A percentile compares a stretch with the other conserved stretches of the same genome.
Evolutionary conservation across 1,140 invertebrate species (phyloP).

Genomic region (Zaprionus kolodkinae): DNA sequence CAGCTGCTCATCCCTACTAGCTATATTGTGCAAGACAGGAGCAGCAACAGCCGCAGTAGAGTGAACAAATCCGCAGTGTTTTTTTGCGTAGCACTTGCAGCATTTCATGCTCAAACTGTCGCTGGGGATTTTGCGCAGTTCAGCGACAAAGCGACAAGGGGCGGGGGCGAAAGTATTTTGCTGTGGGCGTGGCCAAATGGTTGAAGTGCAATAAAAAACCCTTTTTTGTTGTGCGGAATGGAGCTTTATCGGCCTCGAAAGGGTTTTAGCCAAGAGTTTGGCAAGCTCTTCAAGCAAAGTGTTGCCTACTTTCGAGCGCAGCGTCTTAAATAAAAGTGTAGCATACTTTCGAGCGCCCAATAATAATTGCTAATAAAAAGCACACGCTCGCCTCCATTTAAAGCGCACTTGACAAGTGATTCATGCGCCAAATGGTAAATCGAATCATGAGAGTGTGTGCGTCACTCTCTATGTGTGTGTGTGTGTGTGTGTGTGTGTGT

Average conservation of each 20-base stretch:
- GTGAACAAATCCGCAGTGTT: slow-evolving; percentile 36
- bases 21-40: too few relatives aligned
- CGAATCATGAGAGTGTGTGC: slow-evolving; percentile 16
- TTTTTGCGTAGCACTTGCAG: slow-evolving; percentile 41
- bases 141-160: slow-evolving; percentile 24
- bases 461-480: background rate
- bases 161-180: background rate
- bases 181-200: background rate
- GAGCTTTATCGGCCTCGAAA: slow-evolving; percentile 5
- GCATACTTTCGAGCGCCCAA: slow-evolving; percentile 12
- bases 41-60: background rate
- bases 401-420: slow-evolving; percentile 34
- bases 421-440: slow-evolving; percentile 39
- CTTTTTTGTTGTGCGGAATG: slow-evolving; percentile 11
- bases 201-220: slow-evolving; percentile 16
- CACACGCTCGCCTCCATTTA: slow-evolving; percentile 18
- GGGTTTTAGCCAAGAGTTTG: slow-evolving; percentile 4
- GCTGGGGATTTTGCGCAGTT: slow-evolving; percentile 59
- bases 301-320: slow-evolving; percentile 12
- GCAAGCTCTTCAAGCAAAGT: background rate
- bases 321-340: background rate
- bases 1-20: background rate
- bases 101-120: slow-evolving; percentile 53
- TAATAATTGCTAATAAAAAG: slow-evolving; percentile 53
- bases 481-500: background rate